Base-by-base conservation (phyloP, 2,113 vertebrate species). In the Tapirus terrestris region DNA sequence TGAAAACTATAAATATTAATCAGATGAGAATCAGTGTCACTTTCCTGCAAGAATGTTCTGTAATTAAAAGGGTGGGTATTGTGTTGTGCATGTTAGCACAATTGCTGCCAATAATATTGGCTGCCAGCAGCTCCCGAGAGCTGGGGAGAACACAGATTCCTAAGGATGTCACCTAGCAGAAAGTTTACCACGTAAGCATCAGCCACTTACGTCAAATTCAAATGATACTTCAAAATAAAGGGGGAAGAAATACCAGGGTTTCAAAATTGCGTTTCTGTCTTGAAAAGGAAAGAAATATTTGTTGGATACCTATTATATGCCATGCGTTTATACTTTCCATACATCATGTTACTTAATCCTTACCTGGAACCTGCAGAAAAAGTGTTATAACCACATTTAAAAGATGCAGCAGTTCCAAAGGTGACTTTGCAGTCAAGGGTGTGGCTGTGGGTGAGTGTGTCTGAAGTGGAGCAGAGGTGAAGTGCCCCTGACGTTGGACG, bases 1-100 rank as follows among this genome's bases (percentile, higher is more conserved):
- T 91, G 56, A 94, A 96, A 94, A 86, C 96, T 93, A 94, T 97
- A 97, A 97, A 98, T 98, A 97, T 97, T 98, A 97, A 97, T 97
- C 95, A 98, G 97, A 91, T 93, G 89, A 97, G 86, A 98, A 97
- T 89, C 93, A 89, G 85, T 90, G 93, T 96, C 95, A 96, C 91
- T 96, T 89, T 94, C 75, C 63, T 56, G 27, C 85, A 97, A 97
- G 89, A 96, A 93, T 67, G n/a, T 96, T 98, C 96, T 91, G 73
- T 96, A 97, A 98, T 98, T 97, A 97, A 97, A 97, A 97, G 96
- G 31, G 61, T 91, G 65, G 85, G 68, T 61, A 94, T 96, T 93
- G 33, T 93, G 86, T 36, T 82, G 53, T 86, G 70, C 67, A 20
- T 75, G 61, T 97, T 87, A 65, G 63, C 89, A 95, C 95, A 94